These are phyloP conservation scores for Cherax quadricarinatus DNA, from an alignment of 1,140 invertebrate genomes.

Conservation along the genomic window DNA sequence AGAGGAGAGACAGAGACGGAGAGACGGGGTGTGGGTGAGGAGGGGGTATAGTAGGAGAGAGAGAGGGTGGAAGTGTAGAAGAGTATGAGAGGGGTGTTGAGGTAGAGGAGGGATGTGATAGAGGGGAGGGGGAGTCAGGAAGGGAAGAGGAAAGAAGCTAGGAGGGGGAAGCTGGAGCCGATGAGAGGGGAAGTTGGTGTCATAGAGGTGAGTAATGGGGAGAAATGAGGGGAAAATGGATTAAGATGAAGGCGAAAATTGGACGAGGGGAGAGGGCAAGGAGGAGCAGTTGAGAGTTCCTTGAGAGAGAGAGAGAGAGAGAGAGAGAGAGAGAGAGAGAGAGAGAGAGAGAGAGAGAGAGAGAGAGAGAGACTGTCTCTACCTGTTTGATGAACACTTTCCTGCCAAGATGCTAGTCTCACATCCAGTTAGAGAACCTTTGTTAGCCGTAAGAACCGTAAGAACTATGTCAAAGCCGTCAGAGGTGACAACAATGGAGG, in stretches of 20 bases:
- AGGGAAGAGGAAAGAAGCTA: background rate
- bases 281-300: background rate
- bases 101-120: background rate
- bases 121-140: background rate
- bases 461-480: too few relatives aligned
- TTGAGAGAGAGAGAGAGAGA: background rate
- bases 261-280: background rate
- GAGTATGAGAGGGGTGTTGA: background rate
- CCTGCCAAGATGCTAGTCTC: too few relatives aligned
- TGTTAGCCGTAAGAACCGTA: too few relatives aligned
- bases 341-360: background rate
- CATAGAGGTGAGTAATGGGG: slow-evolving; percentile 19
- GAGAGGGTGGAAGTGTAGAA: too few relatives aligned
- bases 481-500: too few relatives aligned
- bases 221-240: slow-evolving; percentile 17
- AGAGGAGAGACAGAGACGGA: too few relatives aligned
- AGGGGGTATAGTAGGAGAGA: too few relatives aligned
- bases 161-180: too few relatives aligned
- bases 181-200: background rate
- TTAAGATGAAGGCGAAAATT: slow-evolving; percentile 8
- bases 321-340: background rate
- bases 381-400: too few relatives aligned
- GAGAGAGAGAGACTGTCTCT: background rate
- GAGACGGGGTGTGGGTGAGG: too few relatives aligned
- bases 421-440: too few relatives aligned